A percentile compares a stretch with the other conserved stretches of the same genome.
Conservation (phyloP, 2,113 vertebrate genomes). For the Tenebrosternarchus preto region DNA sequence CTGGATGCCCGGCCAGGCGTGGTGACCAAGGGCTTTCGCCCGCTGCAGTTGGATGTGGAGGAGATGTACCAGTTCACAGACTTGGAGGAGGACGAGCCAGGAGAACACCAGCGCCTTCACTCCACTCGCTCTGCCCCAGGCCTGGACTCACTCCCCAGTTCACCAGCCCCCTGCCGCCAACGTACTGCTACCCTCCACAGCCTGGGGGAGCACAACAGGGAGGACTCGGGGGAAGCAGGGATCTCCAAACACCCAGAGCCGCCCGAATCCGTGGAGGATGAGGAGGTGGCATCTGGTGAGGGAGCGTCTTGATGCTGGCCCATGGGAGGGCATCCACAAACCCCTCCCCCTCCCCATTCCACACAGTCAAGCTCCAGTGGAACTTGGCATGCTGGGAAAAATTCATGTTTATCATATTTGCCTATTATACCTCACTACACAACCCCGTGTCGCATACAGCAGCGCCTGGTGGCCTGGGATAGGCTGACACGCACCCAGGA, state of each 20-base stretch:
- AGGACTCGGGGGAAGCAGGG: conserved; percentile 12
- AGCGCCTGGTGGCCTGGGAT: conserved; percentile 32
- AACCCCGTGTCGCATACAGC: conserved; percentile 30
- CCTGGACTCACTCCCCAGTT: conserved; percentile 60
- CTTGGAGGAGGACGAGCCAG: conserved; percentile 93
- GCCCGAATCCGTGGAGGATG: conserved; percentile 34
- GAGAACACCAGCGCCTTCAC: conserved; percentile 76
- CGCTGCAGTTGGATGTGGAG: conserved; percentile 84
- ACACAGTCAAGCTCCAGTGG: conserved; percentile 26
- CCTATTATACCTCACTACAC: no score
- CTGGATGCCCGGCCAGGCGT: conserved; percentile 92
- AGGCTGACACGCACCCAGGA: conserved; percentile 46
- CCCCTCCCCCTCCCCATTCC: conserved; percentile 43
- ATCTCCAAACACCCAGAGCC: conserved; percentile 7
- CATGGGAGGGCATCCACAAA: conserved; percentile 61
- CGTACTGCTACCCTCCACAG: conserved; percentile 55
- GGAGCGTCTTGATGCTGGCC: conserved; percentile 77
- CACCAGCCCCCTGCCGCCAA: not conserved
- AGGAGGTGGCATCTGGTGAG: conserved; percentile 94
- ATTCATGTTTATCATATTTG: conserved; percentile 35
- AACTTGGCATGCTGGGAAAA: conserved; percentile 38
- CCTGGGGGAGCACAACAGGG: conserved; percentile 60
- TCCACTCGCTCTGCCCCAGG: conserved; percentile 75
- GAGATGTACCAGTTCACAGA: conserved; percentile 93
- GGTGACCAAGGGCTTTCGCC: conserved; percentile 96